These are phyloP conservation scores for Protodeltote pygarga DNA, from an alignment of 2,888 invertebrate species.

Conservation along the genomic window DNA sequence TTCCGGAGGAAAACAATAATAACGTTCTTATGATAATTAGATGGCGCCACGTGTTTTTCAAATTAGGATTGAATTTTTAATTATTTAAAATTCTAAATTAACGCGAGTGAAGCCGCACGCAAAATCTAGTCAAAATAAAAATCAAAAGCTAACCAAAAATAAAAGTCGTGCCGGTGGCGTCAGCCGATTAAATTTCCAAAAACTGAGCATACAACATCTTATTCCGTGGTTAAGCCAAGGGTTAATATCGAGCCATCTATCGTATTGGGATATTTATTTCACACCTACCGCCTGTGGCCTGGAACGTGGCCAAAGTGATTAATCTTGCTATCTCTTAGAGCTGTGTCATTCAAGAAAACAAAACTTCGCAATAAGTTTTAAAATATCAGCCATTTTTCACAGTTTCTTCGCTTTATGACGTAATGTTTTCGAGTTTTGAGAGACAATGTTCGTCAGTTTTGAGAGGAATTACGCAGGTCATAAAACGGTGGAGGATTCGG, in stretches of 20 bases:
- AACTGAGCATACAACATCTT: constrained; percentile 19
- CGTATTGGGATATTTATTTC: constrained; percentile 30
- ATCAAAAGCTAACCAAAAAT: too few relatives aligned
- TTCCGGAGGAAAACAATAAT: too few relatives aligned
- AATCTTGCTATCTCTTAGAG: constrained; percentile 40
- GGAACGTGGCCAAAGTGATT: constrained; percentile 40
- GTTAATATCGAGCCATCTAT: constrained; percentile 28
- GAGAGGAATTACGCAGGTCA: too few relatives aligned
- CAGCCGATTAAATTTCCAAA: too few relatives aligned
- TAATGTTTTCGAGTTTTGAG: background rate
- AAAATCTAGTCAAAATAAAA: too few relatives aligned
- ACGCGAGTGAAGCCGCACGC: too few relatives aligned
- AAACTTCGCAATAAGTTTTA: constrained; percentile 39
- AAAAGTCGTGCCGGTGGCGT: too few relatives aligned
- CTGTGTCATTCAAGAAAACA: constrained; percentile 38
- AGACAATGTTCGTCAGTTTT: too few relatives aligned
- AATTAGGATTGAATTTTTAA: too few relatives aligned
- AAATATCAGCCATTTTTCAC: constrained; percentile 33
- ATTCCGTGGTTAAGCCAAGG: constrained; percentile 19
- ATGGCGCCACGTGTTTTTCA: too few relatives aligned
- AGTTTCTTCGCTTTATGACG: constrained; percentile 1
- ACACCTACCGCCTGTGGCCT: constrained; percentile 33
- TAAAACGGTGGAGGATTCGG: background rate
- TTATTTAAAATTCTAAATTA: too few relatives aligned
- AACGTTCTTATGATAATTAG: too few relatives aligned